Percentiles rank a stretch among this genome's conserved stretches.
These are phyloP conservation scores for Orius laevigatus DNA, from an alignment of 1,140 invertebrate genomes.

Conservation along the genomic window DNA sequence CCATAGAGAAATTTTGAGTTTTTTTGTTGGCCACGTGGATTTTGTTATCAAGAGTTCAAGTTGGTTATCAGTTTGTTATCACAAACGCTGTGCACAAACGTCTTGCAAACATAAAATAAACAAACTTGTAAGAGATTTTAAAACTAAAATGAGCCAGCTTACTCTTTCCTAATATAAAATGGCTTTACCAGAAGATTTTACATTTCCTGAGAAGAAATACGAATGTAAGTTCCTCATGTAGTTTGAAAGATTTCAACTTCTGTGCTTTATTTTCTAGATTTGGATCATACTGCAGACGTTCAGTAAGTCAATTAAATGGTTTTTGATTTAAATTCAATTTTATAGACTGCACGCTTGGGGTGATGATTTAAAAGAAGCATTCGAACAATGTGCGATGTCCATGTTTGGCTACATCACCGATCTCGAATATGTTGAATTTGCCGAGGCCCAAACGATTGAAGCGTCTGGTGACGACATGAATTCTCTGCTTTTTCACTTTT, in stretches of 20 bases:
- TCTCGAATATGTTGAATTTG: constrained; percentile 67
- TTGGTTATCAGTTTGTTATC: too few relatives aligned
- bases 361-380: constrained; percentile 69
- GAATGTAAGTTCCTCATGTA: constrained; percentile 6
- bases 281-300: constrained; percentile 94
- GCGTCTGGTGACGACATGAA: constrained; percentile 59
- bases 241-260: background rate
- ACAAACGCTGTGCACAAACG: too few relatives aligned
- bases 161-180: background rate
- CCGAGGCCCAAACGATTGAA: constrained; percentile 60
- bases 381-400: constrained; percentile 85
- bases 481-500: constrained; percentile 79
- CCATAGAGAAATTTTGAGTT: too few relatives aligned
- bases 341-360: constrained; percentile 82
- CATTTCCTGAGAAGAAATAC: constrained; percentile 9
- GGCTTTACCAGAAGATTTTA: constrained; percentile 2
- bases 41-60: too few relatives aligned
- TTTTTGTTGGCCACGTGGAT: too few relatives aligned
- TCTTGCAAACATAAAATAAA: too few relatives aligned
- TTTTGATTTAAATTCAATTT: constrained; percentile 15
- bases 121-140: too few relatives aligned
- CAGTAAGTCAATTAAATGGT: constrained; percentile 52
- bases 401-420: constrained; percentile 99
- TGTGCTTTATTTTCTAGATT: constrained; percentile 46
- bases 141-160: too few relatives aligned